Percentiles rank a stretch among this genome's conserved stretches.
phyloP scores from a whole-genome alignment of 1,140 invertebrate species.

The Papilio glaucus region DNA sequence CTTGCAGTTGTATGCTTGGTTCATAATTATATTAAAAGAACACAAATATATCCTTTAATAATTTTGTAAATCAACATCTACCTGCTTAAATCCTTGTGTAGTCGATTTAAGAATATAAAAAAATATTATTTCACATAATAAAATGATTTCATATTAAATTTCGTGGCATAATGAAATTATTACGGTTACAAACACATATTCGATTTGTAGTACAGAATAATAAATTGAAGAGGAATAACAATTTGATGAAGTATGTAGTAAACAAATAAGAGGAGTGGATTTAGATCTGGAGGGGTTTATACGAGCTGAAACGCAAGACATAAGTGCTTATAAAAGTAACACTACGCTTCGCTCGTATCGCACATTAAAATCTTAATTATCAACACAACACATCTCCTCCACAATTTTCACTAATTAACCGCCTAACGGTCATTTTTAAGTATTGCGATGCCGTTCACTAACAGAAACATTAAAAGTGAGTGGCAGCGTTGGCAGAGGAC shows the following conservation, averaged over 20 bases:
- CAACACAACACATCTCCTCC: neutral
- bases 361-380: slow-evolving; percentile 2
- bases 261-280: slow-evolving; percentile 3
- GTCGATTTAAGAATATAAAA: too few species aligned
- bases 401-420: slow-evolving; percentile 13
- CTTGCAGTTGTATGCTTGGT: too few species aligned
- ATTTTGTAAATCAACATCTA: too few species aligned
- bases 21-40: too few species aligned
- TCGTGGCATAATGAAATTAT: too few species aligned
- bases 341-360: neutral
- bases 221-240: neutral
- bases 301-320: neutral
- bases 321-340: slow-evolving; percentile 14
- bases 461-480: too few species aligned
- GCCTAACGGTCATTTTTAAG: slow-evolving; percentile 8
- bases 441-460: neutral
- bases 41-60: too few species aligned
- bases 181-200: neutral
- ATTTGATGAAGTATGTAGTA: neutral
- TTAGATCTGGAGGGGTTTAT: neutral
- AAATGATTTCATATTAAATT: too few species aligned
- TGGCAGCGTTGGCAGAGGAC: too few species aligned
- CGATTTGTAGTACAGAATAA: neutral
- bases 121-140: neutral
- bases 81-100: too few species aligned